Percentiles rank a stretch among this genome's conserved stretches.
These are phyloP conservation scores for Caenorhabditis inopinata DNA, from an alignment of 1,140 invertebrate species.

Conservation along the genomic window DNA sequence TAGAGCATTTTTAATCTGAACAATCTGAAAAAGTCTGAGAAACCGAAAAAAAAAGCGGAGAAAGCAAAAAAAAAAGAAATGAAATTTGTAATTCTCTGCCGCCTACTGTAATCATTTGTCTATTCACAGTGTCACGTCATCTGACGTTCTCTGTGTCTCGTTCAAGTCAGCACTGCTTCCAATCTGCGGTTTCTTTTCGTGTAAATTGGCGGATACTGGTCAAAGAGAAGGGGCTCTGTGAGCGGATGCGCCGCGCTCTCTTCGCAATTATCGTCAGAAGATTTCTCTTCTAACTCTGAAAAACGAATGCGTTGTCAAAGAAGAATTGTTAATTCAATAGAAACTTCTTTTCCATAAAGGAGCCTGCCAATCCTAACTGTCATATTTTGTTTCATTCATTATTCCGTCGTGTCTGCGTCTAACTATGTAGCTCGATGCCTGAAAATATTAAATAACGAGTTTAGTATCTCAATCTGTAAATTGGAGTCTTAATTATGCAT, in stretches of 20 bases:
- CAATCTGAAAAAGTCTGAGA: not conserved
- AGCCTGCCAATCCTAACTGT: no score
- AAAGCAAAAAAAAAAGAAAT: not conserved
- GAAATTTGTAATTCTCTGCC: not conserved
- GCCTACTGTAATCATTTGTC: conserved; percentile 30
- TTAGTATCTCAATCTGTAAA: no score
- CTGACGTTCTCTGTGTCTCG: not conserved
- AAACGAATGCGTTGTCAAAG: no score
- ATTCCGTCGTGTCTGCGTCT: no score
- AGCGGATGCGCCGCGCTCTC: conserved; percentile 6
- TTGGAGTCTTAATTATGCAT: no score
- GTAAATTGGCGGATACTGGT: conserved; percentile 12
- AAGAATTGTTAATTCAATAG: no score
- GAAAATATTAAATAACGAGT: no score
- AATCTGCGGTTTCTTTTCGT: not conserved
- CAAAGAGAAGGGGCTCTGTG: not conserved
- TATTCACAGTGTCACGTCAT: conserved; percentile 32
- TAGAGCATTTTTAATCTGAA: not conserved
- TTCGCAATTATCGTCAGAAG: conserved; percentile 19
- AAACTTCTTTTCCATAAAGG: no score
- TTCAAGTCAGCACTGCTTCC: not conserved
- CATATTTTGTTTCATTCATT: no score
- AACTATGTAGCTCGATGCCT: no score
- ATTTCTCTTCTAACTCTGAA: not conserved
- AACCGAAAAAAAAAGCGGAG: not conserved